Base-by-base conservation (phyloP, 2,888 invertebrate genomes). In the Trisateles emortualis region DNA sequence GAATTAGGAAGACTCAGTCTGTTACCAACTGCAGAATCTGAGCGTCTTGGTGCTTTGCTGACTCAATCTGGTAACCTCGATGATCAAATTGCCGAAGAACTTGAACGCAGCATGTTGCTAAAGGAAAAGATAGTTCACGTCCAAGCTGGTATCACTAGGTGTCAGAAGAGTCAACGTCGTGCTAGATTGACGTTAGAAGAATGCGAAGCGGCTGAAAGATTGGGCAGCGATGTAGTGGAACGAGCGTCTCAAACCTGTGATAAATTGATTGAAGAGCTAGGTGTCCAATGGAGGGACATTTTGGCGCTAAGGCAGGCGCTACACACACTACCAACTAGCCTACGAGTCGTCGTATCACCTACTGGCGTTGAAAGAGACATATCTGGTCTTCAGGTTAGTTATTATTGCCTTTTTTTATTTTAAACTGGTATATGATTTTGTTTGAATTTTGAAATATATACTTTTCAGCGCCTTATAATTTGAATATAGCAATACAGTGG, bases 201-300 rank as follows among this genome's bases (percentile, higher is more conserved):
- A 57, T 97, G 96, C 76, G 96, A 96, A 78, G 91, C 94, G 0
- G 95, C 95, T 39, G 96, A 96, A 65, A 95, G 95, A 50, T 88
- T 96, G 33, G 96, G 95, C 17, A 96, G 96, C 68, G 97, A 96
- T 64, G 94, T 95, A 0, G 96, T 97, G 0, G 96, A 96, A 59
- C 95, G 95, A 52, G 96, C 97, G 0, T 94, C 97, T 0, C 90
- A 94, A 52, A 96, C 95, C 58, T 97, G 97, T 71, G 95, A 96
- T 74, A 93, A 93, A 32, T 93, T 96, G 13, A 94, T 95, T 10
- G 95, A 96, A 62, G 96, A 96, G 58, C 84, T 97, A 10, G 93
- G 94, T 0, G 83, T 93, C 0, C 94, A 96, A 53, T 97, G 97
- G 97, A 95, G 96, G 68, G 96, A 97, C 63, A 94, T 97, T 24